Percentiles rank a stretch among this genome's conserved stretches.
These are phyloP conservation scores for Diachasmimorpha longicaudata DNA, from an alignment of 1,140 invertebrate species.

Conservation along the genomic window DNA sequence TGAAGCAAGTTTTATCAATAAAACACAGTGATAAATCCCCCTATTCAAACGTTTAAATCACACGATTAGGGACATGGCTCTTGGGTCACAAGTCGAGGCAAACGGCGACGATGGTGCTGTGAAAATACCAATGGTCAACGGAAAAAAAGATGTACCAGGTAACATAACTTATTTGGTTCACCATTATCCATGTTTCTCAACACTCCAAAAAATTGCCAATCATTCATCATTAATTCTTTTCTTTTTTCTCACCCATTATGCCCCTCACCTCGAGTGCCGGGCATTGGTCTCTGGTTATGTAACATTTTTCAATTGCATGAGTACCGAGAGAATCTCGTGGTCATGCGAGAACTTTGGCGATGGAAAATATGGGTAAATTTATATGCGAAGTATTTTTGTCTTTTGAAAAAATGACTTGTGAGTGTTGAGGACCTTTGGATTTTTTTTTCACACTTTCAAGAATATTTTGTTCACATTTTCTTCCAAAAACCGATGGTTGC, in stretches of 20 bases:
- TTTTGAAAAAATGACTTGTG: background rate
- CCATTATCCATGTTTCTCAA: background rate
- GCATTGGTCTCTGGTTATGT: constrained; percentile 21
- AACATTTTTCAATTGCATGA: constrained; percentile 24
- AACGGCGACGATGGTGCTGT: constrained; percentile 49
- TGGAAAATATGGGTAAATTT: background rate
- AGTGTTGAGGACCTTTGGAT: background rate
- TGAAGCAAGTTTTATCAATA: background rate
- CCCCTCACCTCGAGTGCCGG: constrained; percentile 1
- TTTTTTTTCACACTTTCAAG: background rate
- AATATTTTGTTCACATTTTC: background rate
- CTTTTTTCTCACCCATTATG: background rate
- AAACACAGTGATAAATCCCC: background rate
- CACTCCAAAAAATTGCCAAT: background rate
- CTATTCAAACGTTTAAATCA: background rate
- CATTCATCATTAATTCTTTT: background rate
- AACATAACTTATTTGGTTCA: constrained; percentile 27
- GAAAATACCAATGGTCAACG: constrained; percentile 51
- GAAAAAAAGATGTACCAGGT: constrained; percentile 37
- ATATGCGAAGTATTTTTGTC: background rate
- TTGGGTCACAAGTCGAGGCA: constrained; percentile 56
- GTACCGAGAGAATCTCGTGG: constrained; percentile 20
- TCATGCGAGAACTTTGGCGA: constrained; percentile 19
- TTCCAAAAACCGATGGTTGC: background rate
- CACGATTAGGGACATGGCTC: constrained; percentile 51